Evolutionary conservation across 2,113 vertebrate genomes (phyloP), one percentile per base, ranked within the genome.

Genomic region (Loxodonta africana): DNA sequence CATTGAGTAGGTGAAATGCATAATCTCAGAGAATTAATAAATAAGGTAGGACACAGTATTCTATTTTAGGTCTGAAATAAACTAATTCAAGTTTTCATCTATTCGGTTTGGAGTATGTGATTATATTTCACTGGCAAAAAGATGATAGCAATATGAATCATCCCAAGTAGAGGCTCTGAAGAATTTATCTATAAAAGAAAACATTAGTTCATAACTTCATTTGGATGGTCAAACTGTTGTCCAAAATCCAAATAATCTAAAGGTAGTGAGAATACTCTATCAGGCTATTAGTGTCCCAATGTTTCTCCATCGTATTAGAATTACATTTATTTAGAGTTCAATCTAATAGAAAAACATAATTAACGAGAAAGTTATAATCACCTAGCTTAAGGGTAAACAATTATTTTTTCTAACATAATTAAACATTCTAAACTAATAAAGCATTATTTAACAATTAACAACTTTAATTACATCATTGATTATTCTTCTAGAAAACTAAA

Each of bases 351-450:
- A 84, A 83, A 21, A 65, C 17, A 53, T 28, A 65, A 69, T 84
- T 60, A 95, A 46, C 8, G 57, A 48, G 20, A 74, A 74, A 74
- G 2, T 57, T 73, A 41, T 53, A 83, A 67, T 8, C 17, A 28
- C 69, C 25, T 83, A 89, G 8, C 26, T 92, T 82, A 81, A 63
- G 25, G 2, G 5, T 76, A 20, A 81, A 60, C 71, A 20, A 82
- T 62, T 77, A n/a, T 93, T 97, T 71, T 87, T 87, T 81, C 10
- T 62, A 76, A 26, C 20, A 67, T 80, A 69, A 65, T 73, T 88
- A 84, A 97, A 83, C 37, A 21, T 69, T 95, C 6, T 37, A 57
- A 74, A 57, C 0, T 12, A 69, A 78, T 77, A 86, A 94, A 86
- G 0, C 0, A 28, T 62, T 69, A 77, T 53, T 81, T 82, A 73